Evolutionary conservation across 2,797 vertebrate genomes (phyloP).

Genomic region (Meriones psammophilus): DNA sequence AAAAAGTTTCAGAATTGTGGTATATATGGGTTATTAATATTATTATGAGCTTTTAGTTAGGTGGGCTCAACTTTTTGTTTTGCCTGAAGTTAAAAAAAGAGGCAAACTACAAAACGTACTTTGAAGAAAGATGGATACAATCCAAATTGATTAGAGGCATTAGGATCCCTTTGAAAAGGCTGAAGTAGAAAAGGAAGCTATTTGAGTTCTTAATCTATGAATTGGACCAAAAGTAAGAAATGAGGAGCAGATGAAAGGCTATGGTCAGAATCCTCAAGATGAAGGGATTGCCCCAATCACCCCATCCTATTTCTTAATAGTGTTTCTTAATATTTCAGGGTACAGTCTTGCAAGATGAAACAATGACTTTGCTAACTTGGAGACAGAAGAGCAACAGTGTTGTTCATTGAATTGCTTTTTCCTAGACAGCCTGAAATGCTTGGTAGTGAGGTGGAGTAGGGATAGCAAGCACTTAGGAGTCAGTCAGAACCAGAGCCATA

Average conservation of each 20-base stretch:
- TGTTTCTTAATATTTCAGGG: slow-evolving; percentile 23
- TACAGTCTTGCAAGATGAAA: background rate
- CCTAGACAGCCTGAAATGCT: slow-evolving; percentile 47
- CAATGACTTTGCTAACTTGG: background rate
- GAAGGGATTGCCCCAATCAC: background rate
- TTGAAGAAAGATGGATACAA: background rate
- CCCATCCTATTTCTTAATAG: background rate
- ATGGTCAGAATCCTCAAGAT: background rate
- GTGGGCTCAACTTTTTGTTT: background rate
- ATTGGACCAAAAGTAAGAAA: background rate
- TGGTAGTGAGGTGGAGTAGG: slow-evolving; percentile 20
- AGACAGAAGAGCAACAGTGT: slow-evolving; percentile 17
- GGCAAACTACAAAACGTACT: background rate
- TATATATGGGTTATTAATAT: background rate
- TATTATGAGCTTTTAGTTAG: background rate
- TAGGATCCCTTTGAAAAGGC: background rate
- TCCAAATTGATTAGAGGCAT: background rate
- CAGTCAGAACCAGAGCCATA: background rate
- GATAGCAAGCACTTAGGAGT: background rate
- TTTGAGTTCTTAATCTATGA: slow-evolving; percentile 20
- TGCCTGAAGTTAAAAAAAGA: background rate
- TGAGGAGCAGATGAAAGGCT: background rate
- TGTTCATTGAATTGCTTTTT: slow-evolving; percentile 68
- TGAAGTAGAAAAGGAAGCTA: background rate
- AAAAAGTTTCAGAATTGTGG: background rate